Evolutionary conservation across 2,113 vertebrate genomes (phyloP), one percentile per base, ranked within the genome.

Genomic region (Otocyon megalotis): DNA sequence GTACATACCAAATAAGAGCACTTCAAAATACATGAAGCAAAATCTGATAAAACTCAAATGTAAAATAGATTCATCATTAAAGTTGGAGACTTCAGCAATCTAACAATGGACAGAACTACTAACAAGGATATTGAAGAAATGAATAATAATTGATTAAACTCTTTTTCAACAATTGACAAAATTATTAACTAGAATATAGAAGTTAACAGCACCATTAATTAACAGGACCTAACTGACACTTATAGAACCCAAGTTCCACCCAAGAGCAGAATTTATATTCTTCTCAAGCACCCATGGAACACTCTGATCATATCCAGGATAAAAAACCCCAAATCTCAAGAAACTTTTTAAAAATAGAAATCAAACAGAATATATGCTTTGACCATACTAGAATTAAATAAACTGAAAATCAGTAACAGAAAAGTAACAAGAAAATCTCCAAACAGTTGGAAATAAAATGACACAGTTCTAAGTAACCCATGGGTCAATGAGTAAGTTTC

Each of bases 371-470:
- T 56, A 53, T 82, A 74, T 82, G 12, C 67, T 76, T 86, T 90
- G 35, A 90, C 65, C 15, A 90, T 43, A 26, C 10, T 91, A 50
- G 28, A 91, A 72, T 91, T 95, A 58, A 93, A 88, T 95, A 58
- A 93, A 88, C 74, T 56, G 90, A 90, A 95, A 74, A 60, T 87
- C 54, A 84, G 37, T 54, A 94, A 90, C 22, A 86, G 72, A 65
- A 85, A 81, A 56, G 56, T 28, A 88, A 67, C 17, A 91, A 30
- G 22, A 82, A 81, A 77, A 72, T 82, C 28, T 24, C 65, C 24
- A 96, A 87, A 86, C 19, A 87, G 35, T 90, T 89, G 24, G 72
- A 72, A 80, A 50, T 77, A 84, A 90, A 96, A 65, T 13, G 58
- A 56, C 35, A 91, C 30, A 94, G 54, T 74, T 87, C 65, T 82